Evolutionary conservation across 2,113 vertebrate genomes (phyloP).

Genomic region (Tragulus kanchil): DNA sequence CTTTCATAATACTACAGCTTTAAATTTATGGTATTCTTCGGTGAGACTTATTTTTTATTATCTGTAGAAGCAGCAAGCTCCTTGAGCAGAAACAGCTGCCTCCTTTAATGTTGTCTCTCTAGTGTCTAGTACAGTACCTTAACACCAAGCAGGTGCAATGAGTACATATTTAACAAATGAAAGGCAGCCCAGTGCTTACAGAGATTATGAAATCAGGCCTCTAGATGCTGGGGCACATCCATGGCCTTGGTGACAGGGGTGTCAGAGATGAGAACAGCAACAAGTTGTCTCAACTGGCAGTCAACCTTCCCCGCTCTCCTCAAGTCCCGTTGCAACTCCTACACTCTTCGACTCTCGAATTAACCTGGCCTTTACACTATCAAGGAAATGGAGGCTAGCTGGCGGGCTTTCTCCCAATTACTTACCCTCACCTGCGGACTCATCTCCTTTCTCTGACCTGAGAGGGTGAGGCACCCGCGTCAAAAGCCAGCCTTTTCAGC

Average conservation of each 20-base stretch:
- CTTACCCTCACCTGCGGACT: background rate
- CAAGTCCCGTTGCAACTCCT: background rate
- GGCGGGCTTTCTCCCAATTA: background rate
- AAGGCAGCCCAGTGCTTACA: background rate
- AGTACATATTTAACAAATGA: slow-evolving; percentile 8
- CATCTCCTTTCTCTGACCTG: slow-evolving; percentile 3
- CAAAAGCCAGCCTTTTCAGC: background rate
- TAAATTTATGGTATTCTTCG: slow-evolving; percentile 29
- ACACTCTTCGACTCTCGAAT: background rate
- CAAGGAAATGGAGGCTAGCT: background rate
- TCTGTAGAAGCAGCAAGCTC: background rate
- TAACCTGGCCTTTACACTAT: background rate
- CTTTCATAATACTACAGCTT: slow-evolving; percentile 6
- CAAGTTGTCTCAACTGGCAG: background rate
- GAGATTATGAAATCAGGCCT: slow-evolving; percentile 1
- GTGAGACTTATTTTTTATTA: slow-evolving; percentile 44
- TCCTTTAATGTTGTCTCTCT: slow-evolving; percentile 1
- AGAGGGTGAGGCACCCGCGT: background rate
- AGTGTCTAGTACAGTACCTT: background rate
- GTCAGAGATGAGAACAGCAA: background rate
- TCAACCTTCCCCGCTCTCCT: background rate
- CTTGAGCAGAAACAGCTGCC: background rate
- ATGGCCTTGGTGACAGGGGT: background rate
- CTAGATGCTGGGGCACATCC: background rate
- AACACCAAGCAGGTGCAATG: background rate